Percentiles rank a stretch among this genome's conserved stretches.
These are phyloP conservation scores for Operophtera brumata DNA, from an alignment of 2,888 invertebrate species.

Conservation along the genomic window DNA sequence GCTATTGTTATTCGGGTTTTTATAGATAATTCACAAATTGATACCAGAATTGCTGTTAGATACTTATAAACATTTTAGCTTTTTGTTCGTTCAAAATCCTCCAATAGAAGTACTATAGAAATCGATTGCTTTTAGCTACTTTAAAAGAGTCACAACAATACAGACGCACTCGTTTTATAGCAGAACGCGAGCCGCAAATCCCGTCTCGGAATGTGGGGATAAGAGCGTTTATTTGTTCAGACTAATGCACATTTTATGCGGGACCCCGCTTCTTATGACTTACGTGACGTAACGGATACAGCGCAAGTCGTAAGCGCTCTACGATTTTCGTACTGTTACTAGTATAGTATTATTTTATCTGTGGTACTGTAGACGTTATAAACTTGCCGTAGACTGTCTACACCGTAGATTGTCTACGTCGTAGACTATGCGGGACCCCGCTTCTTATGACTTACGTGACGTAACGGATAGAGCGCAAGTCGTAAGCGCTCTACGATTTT, in stretches of 20 bases:
- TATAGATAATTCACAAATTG: too few relatives aligned
- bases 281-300: conserved; percentile 61
- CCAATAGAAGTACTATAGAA: neutral
- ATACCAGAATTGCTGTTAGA: too few relatives aligned
- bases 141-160: conserved; percentile 29
- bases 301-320: conserved; percentile 29
- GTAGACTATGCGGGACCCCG: conserved; percentile 70
- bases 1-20: too few relatives aligned
- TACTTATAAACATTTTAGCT: too few relatives aligned
- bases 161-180: conserved; percentile 51
- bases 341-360: too few relatives aligned
- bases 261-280: conserved; percentile 69
- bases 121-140: conserved; percentile 14
- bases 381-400: too few relatives aligned
- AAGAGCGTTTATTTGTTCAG: conserved; percentile 77
- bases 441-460: conserved; percentile 74
- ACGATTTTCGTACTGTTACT: neutral
- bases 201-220: conserved; percentile 59
- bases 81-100: neutral
- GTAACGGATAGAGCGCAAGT: conserved; percentile 45
- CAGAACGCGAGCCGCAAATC: conserved; percentile 62
- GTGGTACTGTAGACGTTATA: too few relatives aligned
- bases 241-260: conserved; percentile 78
- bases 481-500: neutral
- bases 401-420: neutral